Evolutionary conservation across 2,113 vertebrate genomes (phyloP), one percentile per base, ranked within the genome.

Genomic region (Caranx ignobilis): DNA sequence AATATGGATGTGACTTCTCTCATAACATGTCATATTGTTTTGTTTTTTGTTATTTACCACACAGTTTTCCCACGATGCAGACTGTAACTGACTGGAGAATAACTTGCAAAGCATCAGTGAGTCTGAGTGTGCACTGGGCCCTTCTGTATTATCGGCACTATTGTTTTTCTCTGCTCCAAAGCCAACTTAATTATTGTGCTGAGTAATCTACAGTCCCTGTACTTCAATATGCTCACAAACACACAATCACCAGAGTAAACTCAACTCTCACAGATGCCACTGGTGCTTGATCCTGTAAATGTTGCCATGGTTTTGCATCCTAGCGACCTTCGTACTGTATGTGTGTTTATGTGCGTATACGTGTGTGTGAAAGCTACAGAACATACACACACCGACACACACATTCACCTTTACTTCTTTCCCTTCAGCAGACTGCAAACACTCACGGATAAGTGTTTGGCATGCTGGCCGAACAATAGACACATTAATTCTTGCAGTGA

Each of bases 391-490:
- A 47, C 55, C 79, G 65, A 47, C 55, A 81, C 65, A 62, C 39
- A 72, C 68, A 60, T 68, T 77, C 59, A 84, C 88, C 85, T 84
- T 88, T 91, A 75, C 91, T 84, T 82, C 71, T 81, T 84, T 87
- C 72, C 80, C 82, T 79, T 88, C 89, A 88, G 84, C 79, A 75
- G 56, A 82, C 80, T 88, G 85, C 83, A 86, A 84, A 83, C 88
- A 91, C 89, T 92, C 85, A 84, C 71, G 79, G 80, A 89, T 91
- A 92, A 91, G 90, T 91, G 88, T 62, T 81, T 74, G 60, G 65
- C 75, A 59, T 82, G 75, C 82, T 69, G 79, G 70, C 71, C 85
- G 85, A 92, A 91, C 90, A 93, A 91, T 84, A 89, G 84, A 82
- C 41, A 73, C 71, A 79, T 86, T 69, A 85, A 78, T 79, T 88